Percentiles rank a stretch among this genome's conserved stretches.
Conservation (phyloP, 2,797 vertebrate genomes). For the Mareca strepera region DNA sequence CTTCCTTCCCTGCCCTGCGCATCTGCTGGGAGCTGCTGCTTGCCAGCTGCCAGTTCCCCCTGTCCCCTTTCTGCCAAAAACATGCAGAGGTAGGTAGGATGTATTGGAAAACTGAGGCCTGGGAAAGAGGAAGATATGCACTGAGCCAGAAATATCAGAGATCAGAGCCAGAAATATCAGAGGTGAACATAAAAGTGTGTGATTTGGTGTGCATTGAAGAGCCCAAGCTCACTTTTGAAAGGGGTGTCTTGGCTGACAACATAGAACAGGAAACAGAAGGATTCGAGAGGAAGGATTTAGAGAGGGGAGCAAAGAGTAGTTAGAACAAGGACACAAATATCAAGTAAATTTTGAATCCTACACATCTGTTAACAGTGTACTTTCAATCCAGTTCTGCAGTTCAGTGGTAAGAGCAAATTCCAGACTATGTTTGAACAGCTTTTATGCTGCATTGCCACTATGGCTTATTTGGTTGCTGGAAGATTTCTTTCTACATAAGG, state of each 20-base stretch:
- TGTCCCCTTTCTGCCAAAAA: conserved; percentile 8
- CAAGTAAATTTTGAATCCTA: not conserved
- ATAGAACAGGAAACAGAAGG: conserved; percentile 11
- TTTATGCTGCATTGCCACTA: not conserved
- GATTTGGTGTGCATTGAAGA: not conserved
- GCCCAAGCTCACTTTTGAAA: not conserved
- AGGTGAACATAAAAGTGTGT: conserved; percentile 33
- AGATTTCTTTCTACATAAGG: not conserved
- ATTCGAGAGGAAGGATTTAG: conserved; percentile 1
- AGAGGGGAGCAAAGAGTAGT: not conserved
- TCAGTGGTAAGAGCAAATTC: not conserved
- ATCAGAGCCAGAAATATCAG: not conserved
- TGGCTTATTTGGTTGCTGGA: not conserved
- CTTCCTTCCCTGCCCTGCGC: conserved; percentile 22
- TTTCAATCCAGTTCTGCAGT: not conserved
- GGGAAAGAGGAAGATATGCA: conserved; percentile 29
- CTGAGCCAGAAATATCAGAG: conserved; percentile 2
- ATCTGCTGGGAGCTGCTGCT: conserved; percentile 48
- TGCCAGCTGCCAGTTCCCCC: conserved; percentile 39
- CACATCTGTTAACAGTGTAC: not conserved
- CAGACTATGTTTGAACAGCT: not conserved
- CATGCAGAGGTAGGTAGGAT: not conserved
- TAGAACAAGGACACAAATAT: not conserved
- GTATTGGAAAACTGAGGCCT: conserved; percentile 11
- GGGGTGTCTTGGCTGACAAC: not conserved